Conservation (phyloP, 2,797 vertebrate species). For the Ataeniobius toweri region DNA sequence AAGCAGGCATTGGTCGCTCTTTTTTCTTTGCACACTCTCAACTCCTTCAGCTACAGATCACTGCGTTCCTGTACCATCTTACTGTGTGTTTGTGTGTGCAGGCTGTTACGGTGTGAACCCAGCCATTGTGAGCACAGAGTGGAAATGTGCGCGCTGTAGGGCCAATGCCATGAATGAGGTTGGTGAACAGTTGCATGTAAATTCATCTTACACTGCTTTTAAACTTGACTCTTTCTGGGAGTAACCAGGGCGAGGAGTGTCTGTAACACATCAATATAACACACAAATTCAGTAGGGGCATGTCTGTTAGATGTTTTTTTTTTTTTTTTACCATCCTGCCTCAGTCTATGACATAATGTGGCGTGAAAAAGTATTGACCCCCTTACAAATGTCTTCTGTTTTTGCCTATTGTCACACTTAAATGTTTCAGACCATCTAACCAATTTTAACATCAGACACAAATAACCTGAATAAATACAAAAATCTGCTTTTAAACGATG, state of each 20-base stretch:
- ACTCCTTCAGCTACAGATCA: background rate
- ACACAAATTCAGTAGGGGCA: background rate
- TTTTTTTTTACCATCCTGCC: background rate
- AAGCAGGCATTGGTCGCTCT: no score
- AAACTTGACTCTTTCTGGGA: background rate
- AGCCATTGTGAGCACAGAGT: constrained; percentile 85
- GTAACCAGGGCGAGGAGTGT: background rate
- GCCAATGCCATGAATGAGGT: constrained; percentile 91
- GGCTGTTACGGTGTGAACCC: constrained; percentile 93
- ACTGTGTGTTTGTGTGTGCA: constrained; percentile 51
- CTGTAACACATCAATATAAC: background rate
- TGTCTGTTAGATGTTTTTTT: background rate
- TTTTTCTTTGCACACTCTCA: no score
- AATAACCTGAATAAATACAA: background rate
- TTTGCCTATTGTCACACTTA: background rate
- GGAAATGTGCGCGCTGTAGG: constrained; percentile 92
- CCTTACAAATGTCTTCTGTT: background rate
- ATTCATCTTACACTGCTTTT: background rate
- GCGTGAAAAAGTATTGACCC: background rate
- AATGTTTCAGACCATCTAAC: background rate
- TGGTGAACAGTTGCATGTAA: background rate
- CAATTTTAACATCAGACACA: background rate
- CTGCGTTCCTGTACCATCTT: background rate
- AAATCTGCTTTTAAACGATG: background rate
- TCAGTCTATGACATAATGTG: background rate